These are phyloP conservation scores for Pasiphila rectangulata DNA, from an alignment of 2,888 invertebrate species.

Conservation along the genomic window DNA sequence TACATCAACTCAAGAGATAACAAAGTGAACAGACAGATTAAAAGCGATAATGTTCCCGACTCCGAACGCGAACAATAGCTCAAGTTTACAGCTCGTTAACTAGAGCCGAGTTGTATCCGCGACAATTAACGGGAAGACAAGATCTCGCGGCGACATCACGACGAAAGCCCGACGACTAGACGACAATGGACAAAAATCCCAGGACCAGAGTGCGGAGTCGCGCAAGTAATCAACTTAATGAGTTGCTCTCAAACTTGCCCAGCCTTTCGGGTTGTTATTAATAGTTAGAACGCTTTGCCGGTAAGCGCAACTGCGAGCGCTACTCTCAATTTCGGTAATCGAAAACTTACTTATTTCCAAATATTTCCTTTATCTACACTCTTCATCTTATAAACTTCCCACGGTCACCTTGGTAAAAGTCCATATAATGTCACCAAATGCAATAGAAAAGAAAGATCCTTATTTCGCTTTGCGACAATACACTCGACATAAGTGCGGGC, in stretches of 20 bases:
- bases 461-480: slow-evolving; percentile 38
- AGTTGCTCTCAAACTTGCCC: slow-evolving; percentile 35
- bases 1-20: slow-evolving; percentile 8
- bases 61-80: slow-evolving; percentile 49
- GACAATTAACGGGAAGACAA: slow-evolving; percentile 65
- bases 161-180: slow-evolving; percentile 39
- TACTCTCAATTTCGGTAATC: too few relatives aligned
- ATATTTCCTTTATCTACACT: too few relatives aligned
- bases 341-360: too few relatives aligned
- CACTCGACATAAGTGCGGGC: slow-evolving; percentile 33
- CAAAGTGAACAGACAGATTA: slow-evolving; percentile 23
- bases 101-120: slow-evolving; percentile 51
- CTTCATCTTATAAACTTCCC: too few relatives aligned
- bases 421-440: slow-evolving; percentile 40
- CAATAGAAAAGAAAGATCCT: slow-evolving; percentile 40
- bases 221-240: slow-evolving; percentile 42
- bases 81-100: slow-evolving; percentile 68
- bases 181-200: slow-evolving; percentile 45
- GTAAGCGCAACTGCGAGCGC: not conserved
- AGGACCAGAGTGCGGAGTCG: slow-evolving; percentile 30
- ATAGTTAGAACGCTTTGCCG: not conserved
- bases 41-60: slow-evolving; percentile 29
- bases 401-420: slow-evolving; percentile 25
- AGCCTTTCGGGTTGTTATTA: slow-evolving; percentile 19
- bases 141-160: slow-evolving; percentile 45